Conservation (phyloP, 1,140 invertebrate genomes). For the Delia radicum region DNA sequence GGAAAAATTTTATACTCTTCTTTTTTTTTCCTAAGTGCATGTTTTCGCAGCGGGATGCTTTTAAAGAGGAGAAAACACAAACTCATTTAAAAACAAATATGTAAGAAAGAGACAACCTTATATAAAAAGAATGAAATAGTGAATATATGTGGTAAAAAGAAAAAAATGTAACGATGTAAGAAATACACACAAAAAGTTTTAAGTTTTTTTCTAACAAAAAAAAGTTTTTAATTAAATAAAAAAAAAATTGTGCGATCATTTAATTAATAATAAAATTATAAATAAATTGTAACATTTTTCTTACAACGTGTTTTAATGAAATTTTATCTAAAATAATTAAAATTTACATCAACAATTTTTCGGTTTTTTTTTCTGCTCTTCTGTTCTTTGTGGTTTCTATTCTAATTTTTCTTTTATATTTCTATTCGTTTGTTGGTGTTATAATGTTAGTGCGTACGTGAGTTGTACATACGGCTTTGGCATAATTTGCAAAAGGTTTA, state of each 20-base stretch:
- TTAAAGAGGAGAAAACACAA: constrained; percentile 12
- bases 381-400: constrained; percentile 11
- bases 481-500: constrained; percentile 18
- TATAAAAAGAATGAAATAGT: constrained; percentile 17
- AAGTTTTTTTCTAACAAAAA: constrained; percentile 5
- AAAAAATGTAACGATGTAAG: constrained; percentile 21
- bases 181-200: constrained; percentile 22
- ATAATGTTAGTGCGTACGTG: constrained; percentile 13
- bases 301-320: too few species aligned
- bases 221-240: background rate
- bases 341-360: constrained; percentile 17
- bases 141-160: background rate
- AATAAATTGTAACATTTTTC: too few species aligned
- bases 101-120: background rate
- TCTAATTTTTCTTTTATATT: constrained; percentile 3
- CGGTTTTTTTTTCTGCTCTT: background rate
- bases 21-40: constrained; percentile 17
- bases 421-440: constrained; percentile 4
- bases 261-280: background rate
- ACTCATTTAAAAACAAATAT: constrained; percentile 2
- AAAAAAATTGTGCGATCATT: background rate
- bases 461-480: constrained; percentile 18
- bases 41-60: constrained; percentile 19
- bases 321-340: background rate
- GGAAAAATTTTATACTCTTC: constrained; percentile 16